Conservation (phyloP, 2,888 invertebrate genomes). For the Panorpa germanica region DNA sequence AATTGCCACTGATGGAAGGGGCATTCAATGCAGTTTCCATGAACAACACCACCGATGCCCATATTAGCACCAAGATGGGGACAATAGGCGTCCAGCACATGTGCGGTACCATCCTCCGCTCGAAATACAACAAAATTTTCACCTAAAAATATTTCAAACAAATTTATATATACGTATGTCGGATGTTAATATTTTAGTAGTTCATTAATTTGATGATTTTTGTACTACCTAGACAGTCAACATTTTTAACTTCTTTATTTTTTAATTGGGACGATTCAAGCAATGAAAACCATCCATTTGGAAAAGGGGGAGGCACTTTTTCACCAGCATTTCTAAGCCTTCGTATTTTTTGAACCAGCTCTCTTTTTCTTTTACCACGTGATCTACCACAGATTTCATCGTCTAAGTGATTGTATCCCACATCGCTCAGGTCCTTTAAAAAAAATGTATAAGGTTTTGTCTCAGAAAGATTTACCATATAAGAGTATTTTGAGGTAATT, state of each 20-base stretch:
- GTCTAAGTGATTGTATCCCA: conserved; percentile 26
- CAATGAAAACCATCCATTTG: conserved; percentile 78
- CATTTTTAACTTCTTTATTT: conserved; percentile 31
- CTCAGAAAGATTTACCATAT: too few species aligned
- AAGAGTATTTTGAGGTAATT: too few species aligned
- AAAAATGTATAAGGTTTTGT: too few species aligned
- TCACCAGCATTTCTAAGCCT: conserved; percentile 36
- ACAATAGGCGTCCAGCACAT: conserved; percentile 70
- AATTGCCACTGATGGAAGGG: conserved; percentile 85
- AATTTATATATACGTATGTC: conserved; percentile 2
- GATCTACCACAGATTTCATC: conserved; percentile 19
- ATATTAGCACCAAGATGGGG: conserved; percentile 82
- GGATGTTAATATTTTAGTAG: conserved; percentile 3
- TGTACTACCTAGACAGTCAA: conserved; percentile 50
- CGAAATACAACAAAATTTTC: conserved; percentile 53
- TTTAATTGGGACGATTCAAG: conserved; percentile 44
- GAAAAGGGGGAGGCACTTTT: conserved; percentile 61
- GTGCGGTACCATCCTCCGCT: conserved; percentile 37
- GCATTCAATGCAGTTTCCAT: conserved; percentile 63
- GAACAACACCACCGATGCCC: conserved; percentile 57
- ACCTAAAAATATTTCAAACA: conserved; percentile 26
- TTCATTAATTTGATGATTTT: conserved; percentile 10
- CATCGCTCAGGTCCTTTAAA: conserved; percentile 30
- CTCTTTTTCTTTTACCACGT: conserved; percentile 14
- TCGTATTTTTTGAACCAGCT: conserved; percentile 27